These are phyloP conservation scores for Drosophila dunni DNA, from an alignment of 1,140 invertebrate species.

Conservation along the genomic window DNA sequence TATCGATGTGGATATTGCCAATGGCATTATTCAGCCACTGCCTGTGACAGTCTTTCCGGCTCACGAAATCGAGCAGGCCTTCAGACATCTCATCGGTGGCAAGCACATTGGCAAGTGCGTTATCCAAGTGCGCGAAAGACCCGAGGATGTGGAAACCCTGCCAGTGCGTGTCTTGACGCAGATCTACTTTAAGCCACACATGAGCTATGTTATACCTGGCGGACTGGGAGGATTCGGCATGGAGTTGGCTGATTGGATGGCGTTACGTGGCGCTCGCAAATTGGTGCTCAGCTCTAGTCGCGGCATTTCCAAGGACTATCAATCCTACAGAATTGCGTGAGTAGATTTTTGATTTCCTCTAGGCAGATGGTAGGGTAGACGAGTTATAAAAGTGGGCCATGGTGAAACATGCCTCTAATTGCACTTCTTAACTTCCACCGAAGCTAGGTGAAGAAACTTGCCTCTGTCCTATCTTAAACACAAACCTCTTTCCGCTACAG, in stretches of 20 bases:
- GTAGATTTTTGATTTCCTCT: conserved; percentile 15
- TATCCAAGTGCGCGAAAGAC: conserved; percentile 66
- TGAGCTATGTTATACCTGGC: conserved; percentile 87
- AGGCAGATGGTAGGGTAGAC: not conserved
- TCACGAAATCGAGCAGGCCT: conserved; percentile 88
- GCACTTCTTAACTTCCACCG: too few species aligned
- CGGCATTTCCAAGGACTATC: conserved; percentile 92
- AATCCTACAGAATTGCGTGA: conserved; percentile 87
- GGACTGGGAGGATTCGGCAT: conserved; percentile 96
- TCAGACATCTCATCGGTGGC: conserved; percentile 92
- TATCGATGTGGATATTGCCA: conserved; percentile 75
- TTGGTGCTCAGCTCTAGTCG: conserved; percentile 92
- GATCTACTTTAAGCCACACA: conserved; percentile 85
- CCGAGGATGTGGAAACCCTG: conserved; percentile 54
- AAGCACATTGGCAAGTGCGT: conserved; percentile 95
- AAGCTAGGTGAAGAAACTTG: too few species aligned
- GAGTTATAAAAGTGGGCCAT: too few species aligned
- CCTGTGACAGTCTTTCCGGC: conserved; percentile 87
- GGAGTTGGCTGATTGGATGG: conserved; percentile 95
- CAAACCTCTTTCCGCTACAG: conserved; percentile 61
- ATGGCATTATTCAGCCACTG: conserved; percentile 88
- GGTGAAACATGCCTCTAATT: not conserved
- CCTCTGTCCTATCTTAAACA: not conserved
- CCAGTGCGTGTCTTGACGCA: conserved; percentile 70
- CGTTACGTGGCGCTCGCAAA: conserved; percentile 91